Conservation (phyloP, 2,888 invertebrate species). For the Oscheius myriophilus region DNA sequence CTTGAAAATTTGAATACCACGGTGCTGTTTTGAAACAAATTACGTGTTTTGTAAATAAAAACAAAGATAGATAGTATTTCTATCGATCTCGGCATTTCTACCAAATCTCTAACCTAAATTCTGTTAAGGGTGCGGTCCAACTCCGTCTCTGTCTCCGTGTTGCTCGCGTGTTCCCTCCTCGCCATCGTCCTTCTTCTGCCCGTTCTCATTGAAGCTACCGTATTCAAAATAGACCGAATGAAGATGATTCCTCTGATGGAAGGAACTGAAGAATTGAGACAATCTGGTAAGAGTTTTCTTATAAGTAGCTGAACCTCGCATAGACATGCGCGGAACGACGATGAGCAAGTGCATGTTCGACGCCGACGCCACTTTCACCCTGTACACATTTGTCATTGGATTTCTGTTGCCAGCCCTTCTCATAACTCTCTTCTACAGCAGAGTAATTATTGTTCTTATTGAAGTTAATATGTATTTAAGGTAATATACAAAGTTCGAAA, state of each 20-base stretch:
- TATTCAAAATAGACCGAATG: conserved; percentile 60
- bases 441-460: conserved; percentile 38
- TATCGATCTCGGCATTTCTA: too few species aligned
- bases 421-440: conserved; percentile 65
- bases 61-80: too few species aligned
- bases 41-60: too few species aligned
- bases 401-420: conserved; percentile 66
- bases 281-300: conserved; percentile 39
- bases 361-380: conserved; percentile 61
- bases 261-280: conserved; percentile 40
- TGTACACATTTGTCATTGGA: conserved; percentile 67
- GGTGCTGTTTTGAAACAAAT: too few species aligned
- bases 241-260: conserved; percentile 54
- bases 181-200: conserved; percentile 66
- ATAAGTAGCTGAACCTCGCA: neutral
- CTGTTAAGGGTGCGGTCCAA: conserved; percentile 49
- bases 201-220: conserved; percentile 61
- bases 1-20: too few species aligned
- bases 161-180: conserved; percentile 45
- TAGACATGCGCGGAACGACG: conserved; percentile 51
- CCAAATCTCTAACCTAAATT: too few species aligned
- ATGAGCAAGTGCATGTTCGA: conserved; percentile 68
- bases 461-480: conserved; percentile 27
- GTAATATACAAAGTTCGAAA: conserved; percentile 55
- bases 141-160: conserved; percentile 39